phyloP scores from a whole-genome alignment of 2,797 vertebrate genomes.

The Amblyopsis hoosieri region DNA sequence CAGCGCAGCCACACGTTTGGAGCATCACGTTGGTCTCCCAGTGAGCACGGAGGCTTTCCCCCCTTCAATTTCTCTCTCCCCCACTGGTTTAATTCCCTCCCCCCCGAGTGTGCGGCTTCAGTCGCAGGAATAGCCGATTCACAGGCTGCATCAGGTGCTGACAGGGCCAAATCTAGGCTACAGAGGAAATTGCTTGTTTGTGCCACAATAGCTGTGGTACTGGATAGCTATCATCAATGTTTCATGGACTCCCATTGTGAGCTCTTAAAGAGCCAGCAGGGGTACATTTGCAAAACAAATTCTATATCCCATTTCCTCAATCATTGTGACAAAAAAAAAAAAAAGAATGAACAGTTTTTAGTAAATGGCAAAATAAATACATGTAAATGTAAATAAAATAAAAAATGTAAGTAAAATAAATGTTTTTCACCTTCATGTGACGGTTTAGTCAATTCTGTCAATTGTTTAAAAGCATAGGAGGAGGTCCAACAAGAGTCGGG shows the following conservation, averaged over 20 bases:
- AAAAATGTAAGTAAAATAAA: too few relatives aligned
- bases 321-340: background rate
- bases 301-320: slow-evolving; percentile 23
- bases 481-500: background rate
- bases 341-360: background rate
- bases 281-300: slow-evolving; percentile 22
- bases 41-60: slow-evolving; percentile 56
- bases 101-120: slow-evolving; percentile 38
- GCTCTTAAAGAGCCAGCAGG: slow-evolving; percentile 23
- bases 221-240: slow-evolving; percentile 54
- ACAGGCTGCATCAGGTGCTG: slow-evolving; percentile 57
- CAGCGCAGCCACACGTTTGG: slow-evolving; percentile 45
- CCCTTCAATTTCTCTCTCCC: slow-evolving; percentile 1
- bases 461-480: background rate
- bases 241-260: slow-evolving; percentile 48
- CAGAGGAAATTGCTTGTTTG: slow-evolving; percentile 52
- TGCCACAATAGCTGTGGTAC: slow-evolving; percentile 49
- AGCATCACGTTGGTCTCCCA: slow-evolving; percentile 50
- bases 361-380: background rate
- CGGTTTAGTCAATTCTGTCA: slow-evolving; percentile 5
- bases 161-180: slow-evolving; percentile 52
- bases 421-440: background rate
- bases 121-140: slow-evolving; percentile 32
- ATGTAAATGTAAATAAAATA: too few relatives aligned
- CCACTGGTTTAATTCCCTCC: slow-evolving; percentile 29